A percentile compares a stretch with the other conserved stretches of the same genome.
Evolutionary conservation across 2,797 vertebrate species (phyloP).

Genomic region (Momotus momota): DNA sequence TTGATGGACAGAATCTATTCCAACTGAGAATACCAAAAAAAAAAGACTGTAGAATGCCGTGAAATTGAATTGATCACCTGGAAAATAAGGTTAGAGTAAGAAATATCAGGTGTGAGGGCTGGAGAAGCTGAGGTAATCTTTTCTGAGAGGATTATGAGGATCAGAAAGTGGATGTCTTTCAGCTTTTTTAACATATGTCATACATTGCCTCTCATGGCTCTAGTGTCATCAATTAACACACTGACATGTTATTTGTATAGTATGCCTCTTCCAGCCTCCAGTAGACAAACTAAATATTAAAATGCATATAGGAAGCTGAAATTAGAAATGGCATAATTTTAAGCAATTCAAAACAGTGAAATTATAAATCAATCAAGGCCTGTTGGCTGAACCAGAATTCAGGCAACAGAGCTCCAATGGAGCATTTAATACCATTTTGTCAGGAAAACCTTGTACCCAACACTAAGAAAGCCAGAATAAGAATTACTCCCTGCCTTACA

Average conservation of each 20-base stretch:
- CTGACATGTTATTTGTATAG: not conserved
- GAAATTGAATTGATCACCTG: constrained; percentile 74
- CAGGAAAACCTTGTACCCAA: not conserved
- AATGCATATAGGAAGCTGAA: not conserved
- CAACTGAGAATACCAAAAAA: constrained; percentile 18
- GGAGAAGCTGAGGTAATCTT: constrained; percentile 42
- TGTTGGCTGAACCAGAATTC: not conserved
- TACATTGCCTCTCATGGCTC: not conserved
- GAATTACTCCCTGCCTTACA: not conserved
- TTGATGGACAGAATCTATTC: constrained; percentile 48
- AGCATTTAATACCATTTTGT: not conserved
- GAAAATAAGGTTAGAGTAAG: constrained; percentile 67
- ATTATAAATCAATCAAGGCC: not conserved
- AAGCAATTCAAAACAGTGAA: not conserved
- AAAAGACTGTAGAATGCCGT: not conserved
- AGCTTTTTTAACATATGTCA: not conserved
- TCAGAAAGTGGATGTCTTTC: not conserved
- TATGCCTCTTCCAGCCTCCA: not conserved
- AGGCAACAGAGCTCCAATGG: not conserved
- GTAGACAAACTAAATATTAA: not conserved
- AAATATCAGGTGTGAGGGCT: constrained; percentile 41
- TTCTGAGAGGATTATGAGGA: constrained; percentile 21
- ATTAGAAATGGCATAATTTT: not conserved
- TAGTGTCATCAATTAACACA: not conserved
- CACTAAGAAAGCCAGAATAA: not conserved